These are phyloP conservation scores for Okapia johnstoni DNA, from an alignment of 2,113 vertebrate species.

Conservation along the genomic window DNA sequence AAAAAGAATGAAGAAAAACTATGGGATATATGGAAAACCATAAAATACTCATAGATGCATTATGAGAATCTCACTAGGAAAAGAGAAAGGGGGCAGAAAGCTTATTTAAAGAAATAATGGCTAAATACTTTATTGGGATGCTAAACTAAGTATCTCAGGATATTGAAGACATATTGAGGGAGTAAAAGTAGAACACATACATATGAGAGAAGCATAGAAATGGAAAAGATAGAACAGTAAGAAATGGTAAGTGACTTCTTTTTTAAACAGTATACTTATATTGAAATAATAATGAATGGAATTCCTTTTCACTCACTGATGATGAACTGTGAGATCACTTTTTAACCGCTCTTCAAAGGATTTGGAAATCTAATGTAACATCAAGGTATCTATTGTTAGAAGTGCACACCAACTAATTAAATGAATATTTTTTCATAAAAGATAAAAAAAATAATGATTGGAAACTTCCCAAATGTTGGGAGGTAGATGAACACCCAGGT, in stretches of 20 bases:
- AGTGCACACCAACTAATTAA: neutral
- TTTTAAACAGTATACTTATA: neutral
- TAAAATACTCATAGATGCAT: neutral
- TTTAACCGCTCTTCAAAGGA: neutral
- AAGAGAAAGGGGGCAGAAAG: neutral
- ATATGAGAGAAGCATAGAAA: neutral
- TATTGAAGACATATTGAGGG: conserved; percentile 76
- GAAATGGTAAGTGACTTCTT: neutral
- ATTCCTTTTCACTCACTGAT: neutral
- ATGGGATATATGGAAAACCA: neutral
- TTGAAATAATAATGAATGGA: neutral
- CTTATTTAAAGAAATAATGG: neutral
- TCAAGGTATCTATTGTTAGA: neutral
- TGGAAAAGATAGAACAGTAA: neutral
- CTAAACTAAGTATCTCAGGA: conserved; percentile 74
- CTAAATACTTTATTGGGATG: conserved; percentile 84
- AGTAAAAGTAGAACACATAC: neutral
- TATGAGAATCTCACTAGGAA: neutral
- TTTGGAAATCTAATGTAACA: neutral
- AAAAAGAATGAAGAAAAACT: neutral
- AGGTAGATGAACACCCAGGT: neutral
- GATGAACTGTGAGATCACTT: neutral
- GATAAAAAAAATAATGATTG: neutral
- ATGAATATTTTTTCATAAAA: neutral
- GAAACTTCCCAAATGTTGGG: neutral